Evolutionary conservation across 2,888 invertebrate species (phyloP).

Genomic region (Pristionchus fissidentatus): DNA sequence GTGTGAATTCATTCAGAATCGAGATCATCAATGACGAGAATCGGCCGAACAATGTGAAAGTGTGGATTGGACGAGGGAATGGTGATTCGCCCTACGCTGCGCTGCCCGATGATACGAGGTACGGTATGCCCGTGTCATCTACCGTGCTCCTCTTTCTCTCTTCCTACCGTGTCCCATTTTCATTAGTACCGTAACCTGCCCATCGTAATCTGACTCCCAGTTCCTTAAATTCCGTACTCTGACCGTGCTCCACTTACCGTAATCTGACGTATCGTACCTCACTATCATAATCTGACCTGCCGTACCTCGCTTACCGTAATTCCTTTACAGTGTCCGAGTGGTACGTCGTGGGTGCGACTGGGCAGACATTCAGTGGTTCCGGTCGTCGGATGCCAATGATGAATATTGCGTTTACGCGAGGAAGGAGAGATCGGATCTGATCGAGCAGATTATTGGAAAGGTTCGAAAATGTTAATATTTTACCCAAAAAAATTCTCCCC

Average conservation of each 20-base stretch:
- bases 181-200: neutral
- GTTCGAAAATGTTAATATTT: too few species aligned
- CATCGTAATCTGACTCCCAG: too few species aligned
- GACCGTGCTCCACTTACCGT: too few species aligned
- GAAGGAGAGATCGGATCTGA: conserved; percentile 57
- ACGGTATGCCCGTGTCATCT: neutral
- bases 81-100: conserved; percentile 64
- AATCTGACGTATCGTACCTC: too few species aligned
- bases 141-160: neutral
- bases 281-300: too few species aligned
- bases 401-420: conserved; percentile 66
- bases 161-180: neutral
- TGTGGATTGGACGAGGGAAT: conserved; percentile 52
- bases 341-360: conserved; percentile 56
- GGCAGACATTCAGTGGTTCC: conserved; percentile 63
- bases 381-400: conserved; percentile 58
- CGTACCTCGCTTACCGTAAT: neutral
- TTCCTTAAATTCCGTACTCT: too few species aligned
- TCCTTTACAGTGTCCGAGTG: conserved; percentile 60
- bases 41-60: conserved; percentile 51
- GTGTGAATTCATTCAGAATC: conserved; percentile 22
- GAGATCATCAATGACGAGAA: conserved; percentile 68
- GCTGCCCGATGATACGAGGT: conserved; percentile 69
- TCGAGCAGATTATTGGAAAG: conserved; percentile 67
- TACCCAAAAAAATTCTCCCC: too few species aligned